Evolutionary conservation across 1,140 invertebrate species (phyloP).

Genomic region (Panagrolaimus sp.): DNA sequence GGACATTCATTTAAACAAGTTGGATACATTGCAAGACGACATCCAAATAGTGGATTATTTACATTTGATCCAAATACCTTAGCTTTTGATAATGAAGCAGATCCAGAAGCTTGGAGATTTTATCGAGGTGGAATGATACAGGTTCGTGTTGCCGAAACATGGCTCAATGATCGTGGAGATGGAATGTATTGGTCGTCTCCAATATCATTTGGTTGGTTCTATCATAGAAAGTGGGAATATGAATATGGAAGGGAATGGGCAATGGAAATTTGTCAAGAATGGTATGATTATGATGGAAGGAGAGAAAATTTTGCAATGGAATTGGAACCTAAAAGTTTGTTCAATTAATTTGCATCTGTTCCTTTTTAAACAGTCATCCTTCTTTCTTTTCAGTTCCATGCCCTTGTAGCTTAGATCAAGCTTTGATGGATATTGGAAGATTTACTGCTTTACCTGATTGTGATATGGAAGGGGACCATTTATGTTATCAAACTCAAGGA

Average conservation of each 20-base stretch:
- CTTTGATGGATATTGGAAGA: slow-evolving; percentile 64
- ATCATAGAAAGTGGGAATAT: slow-evolving; percentile 76
- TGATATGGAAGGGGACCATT: slow-evolving; percentile 80
- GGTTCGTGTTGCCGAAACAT: slow-evolving; percentile 34
- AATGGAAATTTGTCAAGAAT: slow-evolving; percentile 74
- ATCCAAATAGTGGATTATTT: slow-evolving; percentile 31
- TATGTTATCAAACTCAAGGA: slow-evolving; percentile 78
- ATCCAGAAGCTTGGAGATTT: slow-evolving; percentile 38
- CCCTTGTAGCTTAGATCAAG: slow-evolving; percentile 84
- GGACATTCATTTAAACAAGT: slow-evolving; percentile 37
- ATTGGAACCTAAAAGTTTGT: slow-evolving; percentile 40
- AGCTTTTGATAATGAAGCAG: slow-evolving; percentile 31
- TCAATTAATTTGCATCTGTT: neutral
- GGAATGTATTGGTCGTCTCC: slow-evolving; percentile 66
- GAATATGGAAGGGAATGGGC: slow-evolving; percentile 69
- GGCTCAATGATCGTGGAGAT: slow-evolving; percentile 67
- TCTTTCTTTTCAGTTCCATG: slow-evolving; percentile 65
- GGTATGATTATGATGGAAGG: slow-evolving; percentile 71
- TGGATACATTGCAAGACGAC: slow-evolving; percentile 32
- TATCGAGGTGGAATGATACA: slow-evolving; percentile 35
- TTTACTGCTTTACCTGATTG: slow-evolving; percentile 84
- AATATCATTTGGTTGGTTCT: slow-evolving; percentile 85
- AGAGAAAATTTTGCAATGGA: slow-evolving; percentile 47
- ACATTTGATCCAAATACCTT: slow-evolving; percentile 37
- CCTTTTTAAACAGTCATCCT: neutral